Evolutionary conservation across 2,797 vertebrate species (phyloP).

Genomic region (Spinus pinus): DNA sequence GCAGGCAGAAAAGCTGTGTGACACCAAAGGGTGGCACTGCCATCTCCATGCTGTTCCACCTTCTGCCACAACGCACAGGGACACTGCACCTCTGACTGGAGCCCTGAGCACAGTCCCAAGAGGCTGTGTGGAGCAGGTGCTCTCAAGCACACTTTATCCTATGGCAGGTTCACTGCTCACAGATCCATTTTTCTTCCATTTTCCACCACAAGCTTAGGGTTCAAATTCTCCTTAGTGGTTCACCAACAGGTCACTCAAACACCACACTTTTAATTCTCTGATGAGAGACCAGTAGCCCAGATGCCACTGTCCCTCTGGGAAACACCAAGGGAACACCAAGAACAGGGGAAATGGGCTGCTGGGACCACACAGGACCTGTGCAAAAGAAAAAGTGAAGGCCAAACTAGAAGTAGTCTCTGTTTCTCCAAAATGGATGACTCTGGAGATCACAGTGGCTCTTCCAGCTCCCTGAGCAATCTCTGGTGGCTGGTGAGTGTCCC

Average conservation of each 20-base stretch:
- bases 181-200: not conserved
- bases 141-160: not conserved
- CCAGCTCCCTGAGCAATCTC: not conserved
- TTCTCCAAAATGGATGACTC: not conserved
- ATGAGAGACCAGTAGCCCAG: not conserved
- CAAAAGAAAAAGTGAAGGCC: not conserved
- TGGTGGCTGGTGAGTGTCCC: not conserved
- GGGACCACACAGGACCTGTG: not conserved
- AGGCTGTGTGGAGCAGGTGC: rapidly evolving
- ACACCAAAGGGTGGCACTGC: not conserved
- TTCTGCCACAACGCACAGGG: rapidly evolving
- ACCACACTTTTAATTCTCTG: not conserved
- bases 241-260: not conserved
- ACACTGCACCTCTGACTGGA: not conserved
- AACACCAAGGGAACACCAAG: not conserved
- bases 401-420: not conserved
- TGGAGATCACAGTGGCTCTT: not conserved
- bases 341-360: not conserved
- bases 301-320: not conserved
- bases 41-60: not conserved
- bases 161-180: not conserved
- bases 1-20: not conserved
- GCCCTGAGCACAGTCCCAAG: rapidly evolving
- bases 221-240: not conserved
- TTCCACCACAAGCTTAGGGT: not conserved